Evolutionary conservation across 1,140 invertebrate species (phyloP), one percentile per base, ranked within the genome.

Genomic region (Euglossa dilemma): DNA sequence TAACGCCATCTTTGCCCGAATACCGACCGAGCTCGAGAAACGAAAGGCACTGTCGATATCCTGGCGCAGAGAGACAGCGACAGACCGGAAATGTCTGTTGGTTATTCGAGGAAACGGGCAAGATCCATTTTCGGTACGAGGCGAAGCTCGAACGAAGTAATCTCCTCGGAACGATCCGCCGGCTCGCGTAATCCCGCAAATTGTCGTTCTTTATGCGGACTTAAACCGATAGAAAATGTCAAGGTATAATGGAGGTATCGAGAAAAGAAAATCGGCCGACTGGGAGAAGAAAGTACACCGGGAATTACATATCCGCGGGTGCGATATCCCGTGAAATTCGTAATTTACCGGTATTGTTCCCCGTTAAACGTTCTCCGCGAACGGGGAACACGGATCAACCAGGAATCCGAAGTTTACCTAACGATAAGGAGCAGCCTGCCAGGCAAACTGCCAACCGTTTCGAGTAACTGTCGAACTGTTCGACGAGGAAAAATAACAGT

Each of bases 401-500:
- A 9, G 23, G 18, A 56, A 28, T 70, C 28, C 25, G 25, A 70
- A 78, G 54, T 78, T 77, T 78, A 77, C 54, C 56, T 23, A 69
- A 70, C 80, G 74, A 63, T 83, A 83, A 70, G 23, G 63, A 56
- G 52, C 45, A 56, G 52, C 45, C 18, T 20, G 20, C 23, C 47
- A 67, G 80, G 80, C 61, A 67, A n/a, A 11, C 72, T 67, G 80
- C 72, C 80, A 82, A 73, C 76, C 52, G 4, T 52, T 28, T 45
- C 80, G 72, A 6, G 52, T 52, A n/a, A 66, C 73, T 81, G 73
- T 54, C 73, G 83, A 57, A 63, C 47, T 61, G 50, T 61, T 70
- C 36, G 57, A 18, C 28, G 66, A 11, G 45, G 69, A 83, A 87
- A 89, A 83, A 71, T 63, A 69, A 61, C 59, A 92, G 92, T 93